Conservation (phyloP, 2,113 vertebrate species). For the Cottus gobio region DNA sequence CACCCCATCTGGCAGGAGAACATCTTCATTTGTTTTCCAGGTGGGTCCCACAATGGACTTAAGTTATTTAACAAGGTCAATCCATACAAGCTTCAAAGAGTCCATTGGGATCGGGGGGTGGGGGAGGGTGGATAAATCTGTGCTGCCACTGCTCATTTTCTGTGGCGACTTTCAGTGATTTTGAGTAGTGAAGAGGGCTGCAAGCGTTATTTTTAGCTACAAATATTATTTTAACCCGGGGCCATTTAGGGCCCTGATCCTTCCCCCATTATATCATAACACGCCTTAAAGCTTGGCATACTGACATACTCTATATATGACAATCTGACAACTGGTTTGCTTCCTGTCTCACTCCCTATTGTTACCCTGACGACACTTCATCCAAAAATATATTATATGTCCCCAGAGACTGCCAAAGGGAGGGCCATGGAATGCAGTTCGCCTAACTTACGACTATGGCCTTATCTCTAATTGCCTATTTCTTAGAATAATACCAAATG, state of each 20-base stretch:
- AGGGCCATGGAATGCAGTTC: slow-evolving; percentile 39
- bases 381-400: slow-evolving; percentile 47
- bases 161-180: slow-evolving; percentile 38
- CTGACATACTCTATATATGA: slow-evolving; percentile 25
- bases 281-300: slow-evolving; percentile 19
- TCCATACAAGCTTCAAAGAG: slow-evolving; percentile 67
- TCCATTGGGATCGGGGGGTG: slow-evolving; percentile 20
- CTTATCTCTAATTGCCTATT: slow-evolving; percentile 82
- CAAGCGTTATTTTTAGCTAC: slow-evolving; percentile 54
- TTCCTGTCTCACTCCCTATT: slow-evolving; percentile 37
- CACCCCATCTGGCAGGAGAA: slow-evolving; percentile 47
- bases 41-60: slow-evolving; percentile 63
- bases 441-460: slow-evolving; percentile 45
- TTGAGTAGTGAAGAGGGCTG: slow-evolving; percentile 17
- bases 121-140: neutral
- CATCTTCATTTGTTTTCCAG: slow-evolving; percentile 74
- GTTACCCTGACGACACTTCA: slow-evolving; percentile 43
- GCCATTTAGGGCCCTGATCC: slow-evolving; percentile 32
- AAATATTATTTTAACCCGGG: slow-evolving; percentile 40
- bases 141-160: slow-evolving; percentile 48
- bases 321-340: slow-evolving; percentile 33
- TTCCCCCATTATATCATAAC: slow-evolving; percentile 18
- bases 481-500: slow-evolving; percentile 79
- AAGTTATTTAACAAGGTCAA: slow-evolving; percentile 81
- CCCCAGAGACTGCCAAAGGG: slow-evolving; percentile 13